A percentile compares a stretch with the other conserved stretches of the same genome.
phyloP scores from a whole-genome alignment of 2,888 invertebrate species.

The Podotricha telesiphe region DNA sequence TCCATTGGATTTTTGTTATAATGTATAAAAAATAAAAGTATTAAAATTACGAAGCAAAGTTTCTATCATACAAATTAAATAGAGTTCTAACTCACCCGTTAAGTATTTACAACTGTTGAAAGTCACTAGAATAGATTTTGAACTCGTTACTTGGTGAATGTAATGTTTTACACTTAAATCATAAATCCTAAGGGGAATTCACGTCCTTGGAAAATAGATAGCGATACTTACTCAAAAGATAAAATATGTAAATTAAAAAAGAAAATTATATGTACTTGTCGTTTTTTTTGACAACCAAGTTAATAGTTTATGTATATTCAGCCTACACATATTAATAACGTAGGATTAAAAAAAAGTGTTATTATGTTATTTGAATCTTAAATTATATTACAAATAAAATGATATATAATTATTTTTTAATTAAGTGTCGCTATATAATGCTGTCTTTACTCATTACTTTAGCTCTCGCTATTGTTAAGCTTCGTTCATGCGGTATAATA shows the following conservation, averaged over 20 bases:
- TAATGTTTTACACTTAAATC: conserved; percentile 25
- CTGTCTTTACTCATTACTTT: conserved; percentile 9
- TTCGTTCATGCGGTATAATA: background rate
- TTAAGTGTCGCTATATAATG: conserved; percentile 1
- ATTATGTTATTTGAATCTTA: background rate
- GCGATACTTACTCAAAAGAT: background rate
- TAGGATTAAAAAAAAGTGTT: background rate
- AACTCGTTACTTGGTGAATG: conserved; percentile 39
- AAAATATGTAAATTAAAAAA: background rate
- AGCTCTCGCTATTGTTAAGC: background rate
- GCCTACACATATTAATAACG: background rate
- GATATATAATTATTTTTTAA: background rate
- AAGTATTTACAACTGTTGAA: conserved; percentile 44
- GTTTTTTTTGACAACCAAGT: background rate
- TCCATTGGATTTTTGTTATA: no score
- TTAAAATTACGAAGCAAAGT: conserved; percentile 31
- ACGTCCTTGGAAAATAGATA: background rate
- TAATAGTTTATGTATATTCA: background rate
- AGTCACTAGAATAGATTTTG: conserved; percentile 41
- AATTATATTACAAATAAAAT: no score
- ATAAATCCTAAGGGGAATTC: background rate
- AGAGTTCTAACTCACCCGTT: conserved; percentile 40
- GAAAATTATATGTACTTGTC: background rate
- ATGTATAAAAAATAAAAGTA: no score
- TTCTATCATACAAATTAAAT: conserved; percentile 25